Conservation (phyloP, 1,140 invertebrate species). For the Drosophila kohkoa region DNA sequence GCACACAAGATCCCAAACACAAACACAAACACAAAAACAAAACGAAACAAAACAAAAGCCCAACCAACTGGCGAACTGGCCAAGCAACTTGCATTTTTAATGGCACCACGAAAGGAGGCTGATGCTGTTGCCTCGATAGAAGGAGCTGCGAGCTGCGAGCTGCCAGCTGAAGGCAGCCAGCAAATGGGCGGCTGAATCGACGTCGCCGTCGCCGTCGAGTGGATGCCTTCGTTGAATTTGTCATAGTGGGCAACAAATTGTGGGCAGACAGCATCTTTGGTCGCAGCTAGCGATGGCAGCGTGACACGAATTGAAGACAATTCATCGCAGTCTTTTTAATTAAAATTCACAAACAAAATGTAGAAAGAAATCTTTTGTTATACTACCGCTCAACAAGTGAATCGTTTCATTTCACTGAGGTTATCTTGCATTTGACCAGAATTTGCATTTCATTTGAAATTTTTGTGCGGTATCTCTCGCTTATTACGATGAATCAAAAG, state of each 20-base stretch:
- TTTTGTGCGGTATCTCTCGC: neutral
- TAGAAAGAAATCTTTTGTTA: too few species aligned
- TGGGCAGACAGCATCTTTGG: conserved; percentile 42
- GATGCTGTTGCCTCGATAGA: too few species aligned
- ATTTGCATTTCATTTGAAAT: conserved; percentile 1
- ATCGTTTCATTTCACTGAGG: neutral
- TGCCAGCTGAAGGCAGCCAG: neutral
- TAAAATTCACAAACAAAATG: too few species aligned
- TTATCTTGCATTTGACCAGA: neutral
- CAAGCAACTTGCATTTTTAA: conserved; percentile 81
- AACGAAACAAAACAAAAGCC: conserved; percentile 41
- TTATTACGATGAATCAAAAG: conserved; percentile 2
- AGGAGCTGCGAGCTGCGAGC: neutral
- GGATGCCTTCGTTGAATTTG: conserved; percentile 46
- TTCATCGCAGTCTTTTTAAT: neutral
- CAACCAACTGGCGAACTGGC: conserved; percentile 58
- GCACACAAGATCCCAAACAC: conserved; percentile 26
- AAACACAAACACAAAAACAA: conserved; percentile 26
- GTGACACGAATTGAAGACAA: conserved; percentile 16
- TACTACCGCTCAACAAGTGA: too few species aligned
- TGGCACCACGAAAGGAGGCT: conserved; percentile 46
- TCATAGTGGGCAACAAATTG: conserved; percentile 58
- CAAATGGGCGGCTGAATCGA: neutral
- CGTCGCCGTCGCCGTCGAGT: neutral
- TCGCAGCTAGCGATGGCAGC: conserved; percentile 8